Evolutionary conservation across 2,113 vertebrate species (phyloP), one percentile per base, ranked within the genome.

Genomic region (Hassar affinis): DNA sequence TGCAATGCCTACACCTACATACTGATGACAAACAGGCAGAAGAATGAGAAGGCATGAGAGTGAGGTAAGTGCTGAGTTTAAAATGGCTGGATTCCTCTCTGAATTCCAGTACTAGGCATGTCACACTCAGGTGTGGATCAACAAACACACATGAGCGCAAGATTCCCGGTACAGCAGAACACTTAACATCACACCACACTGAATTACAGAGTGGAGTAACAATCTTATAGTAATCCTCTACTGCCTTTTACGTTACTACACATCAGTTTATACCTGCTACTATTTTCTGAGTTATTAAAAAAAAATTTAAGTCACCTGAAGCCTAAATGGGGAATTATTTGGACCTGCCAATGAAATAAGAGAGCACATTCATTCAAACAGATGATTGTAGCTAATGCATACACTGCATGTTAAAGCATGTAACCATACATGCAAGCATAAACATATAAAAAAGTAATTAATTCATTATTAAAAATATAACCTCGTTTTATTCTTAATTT

Each of bases 81-180:
- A n/a, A 64, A 64, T 75, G 30, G 79, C 81, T 49, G 49, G 57
- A 82, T 64, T 79, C 79, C 49, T 38, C 57, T 64, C 57, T 75
- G 52, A 54, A 71, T 66, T 79, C 30, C 80, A 59, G 54, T 27
- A 64, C 59, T 27, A 47, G 68, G 64, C 61, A 88, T 86, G 75
- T 83, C 80, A 79, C 86, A 89, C 75, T 42, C 11, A 42, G 49
- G 56, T 82, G 86, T 27, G 42, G 30, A 61, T 69, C 86, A 88
- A 81, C 64, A 80, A 49, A 86, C 76, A 89, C 88, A 86, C 79
- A 74, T 17, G 38, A 35, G 72, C 51, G 45, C 57, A 42, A 38
- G 47, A 61, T 62, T 57, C n/a, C 4, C 6, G 9, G 25, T 22
- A 27, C 47, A 18, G 77, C 54, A 54, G 45, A 51, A 80, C 49